phyloP scores from a whole-genome alignment of 2,888 invertebrate species.

The Orchestes rusci region DNA sequence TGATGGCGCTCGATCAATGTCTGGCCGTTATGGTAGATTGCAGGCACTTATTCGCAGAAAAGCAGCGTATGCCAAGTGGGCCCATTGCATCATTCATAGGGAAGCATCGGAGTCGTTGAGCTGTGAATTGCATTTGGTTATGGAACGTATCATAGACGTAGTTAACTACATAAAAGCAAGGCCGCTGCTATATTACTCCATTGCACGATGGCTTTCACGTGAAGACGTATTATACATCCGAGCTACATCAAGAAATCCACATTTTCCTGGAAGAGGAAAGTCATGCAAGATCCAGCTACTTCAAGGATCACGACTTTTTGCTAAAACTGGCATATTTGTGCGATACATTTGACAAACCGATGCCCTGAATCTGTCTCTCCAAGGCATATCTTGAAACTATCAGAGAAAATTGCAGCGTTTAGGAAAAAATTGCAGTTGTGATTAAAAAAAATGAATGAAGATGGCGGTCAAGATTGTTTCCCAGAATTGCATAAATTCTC shows the following conservation, averaged over 20 bases:
- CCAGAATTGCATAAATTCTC: no score
- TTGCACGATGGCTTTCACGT: constrained; percentile 20
- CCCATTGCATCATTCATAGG: constrained; percentile 22
- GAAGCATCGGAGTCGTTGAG: constrained; percentile 10
- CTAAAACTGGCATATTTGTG: no score
- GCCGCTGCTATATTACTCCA: constrained; percentile 11
- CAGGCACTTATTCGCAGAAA: constrained; percentile 21
- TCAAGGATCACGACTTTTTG: no score
- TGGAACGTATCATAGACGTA: no score
- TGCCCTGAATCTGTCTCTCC: no score
- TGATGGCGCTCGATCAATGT: constrained; percentile 20
- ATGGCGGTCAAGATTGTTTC: no score
- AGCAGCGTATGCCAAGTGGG: constrained; percentile 20
- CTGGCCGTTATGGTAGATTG: constrained; percentile 11
- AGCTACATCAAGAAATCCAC: constrained; percentile 20
- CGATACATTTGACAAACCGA: no score
- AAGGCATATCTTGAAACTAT: no score
- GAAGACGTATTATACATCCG: constrained; percentile 18
- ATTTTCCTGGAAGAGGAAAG: constrained; percentile 18
- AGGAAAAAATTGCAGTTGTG: no score
- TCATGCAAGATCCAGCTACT: constrained; percentile 8
- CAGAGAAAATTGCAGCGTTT: no score
- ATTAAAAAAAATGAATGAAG: no score
- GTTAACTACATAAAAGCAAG: constrained; percentile 21
- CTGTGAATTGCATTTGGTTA: constrained; percentile 10